Evolutionary conservation across 2,113 vertebrate genomes (phyloP), one percentile per base, ranked within the genome.

Genomic region (Rhodinocichla rosea): DNA sequence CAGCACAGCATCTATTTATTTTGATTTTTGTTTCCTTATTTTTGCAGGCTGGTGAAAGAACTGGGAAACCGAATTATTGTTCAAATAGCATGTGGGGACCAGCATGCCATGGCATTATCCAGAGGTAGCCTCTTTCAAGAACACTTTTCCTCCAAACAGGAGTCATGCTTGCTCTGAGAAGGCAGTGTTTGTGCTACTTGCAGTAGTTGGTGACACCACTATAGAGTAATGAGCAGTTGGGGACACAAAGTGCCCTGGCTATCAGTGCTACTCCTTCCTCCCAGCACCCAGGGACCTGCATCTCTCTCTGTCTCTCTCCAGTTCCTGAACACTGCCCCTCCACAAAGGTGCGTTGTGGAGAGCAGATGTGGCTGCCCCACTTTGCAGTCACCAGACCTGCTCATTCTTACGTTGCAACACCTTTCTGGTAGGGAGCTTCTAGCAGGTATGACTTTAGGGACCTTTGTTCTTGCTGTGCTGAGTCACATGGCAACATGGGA

Each of bases 71-170:
- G 13, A 18, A 9, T n/a, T 4, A 96, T 98, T 52, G 80, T 96
- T 74, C 98, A 98, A 90, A 86, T 98, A 73, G 95, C 98, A 1
- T 98, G 98, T 93, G 98, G 98, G 45, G 97, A 97, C 75, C 82
- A 94, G 52, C 98, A 98, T 9, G 96, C 98, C 84, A 45, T 98
- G 70, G 97, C 95, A 2, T 85, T 98, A 28, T 97, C 83, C 60
- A 97, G 95, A 98, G 98, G 98, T 98, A 98, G 32, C 14, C 6
- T 90, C 59, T 53, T 83, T 59, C 14, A 32, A 49, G 15, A 37
- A 40, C 11, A 12, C 12, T 70, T 70, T 35, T 83, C 44, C 44
- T 89, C 45, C 47, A 78, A 49, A 56, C 0, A 8, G n/a, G 15
- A 68, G 32, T 74, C 47, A 50, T 0, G 0, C 18, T 68, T 85